These are phyloP conservation scores for Trichomycterus rosablanca DNA, from an alignment of 2,113 vertebrate genomes.

Conservation along the genomic window DNA sequence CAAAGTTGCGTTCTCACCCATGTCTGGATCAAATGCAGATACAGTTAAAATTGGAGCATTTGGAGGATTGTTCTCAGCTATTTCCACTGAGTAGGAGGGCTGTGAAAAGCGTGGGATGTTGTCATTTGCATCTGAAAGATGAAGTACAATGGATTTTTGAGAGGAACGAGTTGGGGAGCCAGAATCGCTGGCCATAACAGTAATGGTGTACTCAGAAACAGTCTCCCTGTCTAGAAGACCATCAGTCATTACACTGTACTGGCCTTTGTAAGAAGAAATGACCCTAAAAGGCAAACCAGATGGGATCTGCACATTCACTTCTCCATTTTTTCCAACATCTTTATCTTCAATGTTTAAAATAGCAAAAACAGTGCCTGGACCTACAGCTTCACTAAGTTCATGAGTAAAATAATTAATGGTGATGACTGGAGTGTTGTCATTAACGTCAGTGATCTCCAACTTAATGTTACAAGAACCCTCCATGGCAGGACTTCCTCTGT, in stretches of 20 bases:
- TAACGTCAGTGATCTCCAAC: slow-evolving; percentile 53
- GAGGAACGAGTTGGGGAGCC: slow-evolving; percentile 68
- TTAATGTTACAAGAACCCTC: slow-evolving; percentile 70
- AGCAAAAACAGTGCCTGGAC: slow-evolving; percentile 51
- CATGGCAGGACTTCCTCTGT: slow-evolving; percentile 76
- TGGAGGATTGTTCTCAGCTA: slow-evolving; percentile 71
- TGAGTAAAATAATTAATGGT: slow-evolving; percentile 46
- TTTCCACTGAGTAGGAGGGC: slow-evolving; percentile 62
- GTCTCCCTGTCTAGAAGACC: slow-evolving; percentile 72
- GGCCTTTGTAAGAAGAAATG: slow-evolving; percentile 77
- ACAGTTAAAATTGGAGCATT: slow-evolving; percentile 63
- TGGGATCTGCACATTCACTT: slow-evolving; percentile 60
- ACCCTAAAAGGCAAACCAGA: slow-evolving; percentile 71
- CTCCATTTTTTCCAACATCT: slow-evolving; percentile 51
- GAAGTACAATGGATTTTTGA: slow-evolving; percentile 60
- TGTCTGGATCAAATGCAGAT: slow-evolving; percentile 67
- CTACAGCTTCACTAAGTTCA: too few relatives aligned
- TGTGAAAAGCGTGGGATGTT: slow-evolving; percentile 67
- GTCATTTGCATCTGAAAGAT: slow-evolving; percentile 73
- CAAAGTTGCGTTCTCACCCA: slow-evolving; percentile 64
- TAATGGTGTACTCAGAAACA: slow-evolving; percentile 54
- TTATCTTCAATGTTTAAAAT: slow-evolving; percentile 52
- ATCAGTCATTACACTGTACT: slow-evolving; percentile 79
- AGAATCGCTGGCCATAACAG: slow-evolving; percentile 66
- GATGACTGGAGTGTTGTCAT: slow-evolving; percentile 56